A percentile compares a stretch with the other conserved stretches of the same genome.
Conservation (phyloP, 2,888 invertebrate species). For the Agonum fuliginosum region DNA sequence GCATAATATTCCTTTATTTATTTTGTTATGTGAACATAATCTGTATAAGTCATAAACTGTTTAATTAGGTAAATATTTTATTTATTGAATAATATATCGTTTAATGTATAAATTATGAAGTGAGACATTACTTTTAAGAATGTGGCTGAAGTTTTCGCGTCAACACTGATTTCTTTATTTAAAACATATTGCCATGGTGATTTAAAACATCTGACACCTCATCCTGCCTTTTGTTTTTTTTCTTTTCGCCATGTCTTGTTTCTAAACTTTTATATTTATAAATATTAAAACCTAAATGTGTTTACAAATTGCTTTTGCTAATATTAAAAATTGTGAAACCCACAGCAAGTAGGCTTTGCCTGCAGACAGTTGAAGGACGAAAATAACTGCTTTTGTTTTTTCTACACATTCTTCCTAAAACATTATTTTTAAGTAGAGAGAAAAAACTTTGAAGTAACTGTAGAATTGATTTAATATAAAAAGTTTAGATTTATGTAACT, state of each 20-base stretch:
- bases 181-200: constrained; percentile 7
- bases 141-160: not conserved
- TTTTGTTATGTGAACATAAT: too few relatives aligned
- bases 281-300: constrained; percentile 14
- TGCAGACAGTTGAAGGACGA: constrained; percentile 29
- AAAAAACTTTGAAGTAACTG: not conserved
- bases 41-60: too few relatives aligned
- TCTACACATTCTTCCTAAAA: constrained; percentile 14
- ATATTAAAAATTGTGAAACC: constrained; percentile 35
- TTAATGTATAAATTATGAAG: too few relatives aligned
- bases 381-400: constrained; percentile 31
- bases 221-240: not conserved
- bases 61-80: too few relatives aligned
- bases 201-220: constrained; percentile 34
- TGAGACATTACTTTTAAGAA: constrained; percentile 1
- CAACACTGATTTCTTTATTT: constrained; percentile 9
- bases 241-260: constrained; percentile 4
- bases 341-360: constrained; percentile 4
- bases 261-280: constrained; percentile 12
- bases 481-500: not conserved
- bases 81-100: too few relatives aligned
- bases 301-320: constrained; percentile 26
- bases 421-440: constrained; percentile 7
- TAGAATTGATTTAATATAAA: not conserved
- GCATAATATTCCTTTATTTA: too few relatives aligned